These are phyloP conservation scores for Nipponia nippon DNA, from an alignment of 2,113 vertebrate genomes.

Conservation along the genomic window DNA sequence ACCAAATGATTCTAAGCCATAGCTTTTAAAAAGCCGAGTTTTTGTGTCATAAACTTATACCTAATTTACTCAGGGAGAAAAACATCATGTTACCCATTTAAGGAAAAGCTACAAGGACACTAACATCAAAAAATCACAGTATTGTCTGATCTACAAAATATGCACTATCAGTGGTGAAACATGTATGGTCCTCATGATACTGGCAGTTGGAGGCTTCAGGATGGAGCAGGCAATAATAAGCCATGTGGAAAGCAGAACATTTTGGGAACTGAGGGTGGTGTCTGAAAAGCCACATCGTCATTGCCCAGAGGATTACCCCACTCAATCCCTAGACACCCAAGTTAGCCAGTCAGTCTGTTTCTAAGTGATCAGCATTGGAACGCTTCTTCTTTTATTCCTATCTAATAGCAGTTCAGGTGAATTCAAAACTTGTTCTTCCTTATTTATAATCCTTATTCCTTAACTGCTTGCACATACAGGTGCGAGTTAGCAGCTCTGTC, in stretches of 20 bases:
- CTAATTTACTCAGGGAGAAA: background rate
- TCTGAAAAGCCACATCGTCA: accelerated
- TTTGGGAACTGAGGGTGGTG: accelerated
- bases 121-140: background rate
- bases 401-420: background rate
- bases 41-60: background rate
- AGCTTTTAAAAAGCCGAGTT: background rate
- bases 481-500: background rate
- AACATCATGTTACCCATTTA: background rate
- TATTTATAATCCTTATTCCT: background rate
- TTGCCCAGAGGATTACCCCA: background rate
- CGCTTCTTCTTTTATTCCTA: background rate
- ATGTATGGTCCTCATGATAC: accelerated
- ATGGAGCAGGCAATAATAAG: background rate
- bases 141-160: background rate
- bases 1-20: background rate
- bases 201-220: background rate
- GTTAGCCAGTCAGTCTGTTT: background rate
- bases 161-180: background rate
- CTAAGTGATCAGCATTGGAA: background rate
- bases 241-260: background rate
- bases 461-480: background rate
- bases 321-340: accelerated
- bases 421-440: background rate
- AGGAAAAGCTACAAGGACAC: background rate